Percentiles rank a stretch among this genome's conserved stretches.
These are phyloP conservation scores for Chiroxiphia lanceolata DNA, from an alignment of 2,797 vertebrate species.

Conservation along the genomic window DNA sequence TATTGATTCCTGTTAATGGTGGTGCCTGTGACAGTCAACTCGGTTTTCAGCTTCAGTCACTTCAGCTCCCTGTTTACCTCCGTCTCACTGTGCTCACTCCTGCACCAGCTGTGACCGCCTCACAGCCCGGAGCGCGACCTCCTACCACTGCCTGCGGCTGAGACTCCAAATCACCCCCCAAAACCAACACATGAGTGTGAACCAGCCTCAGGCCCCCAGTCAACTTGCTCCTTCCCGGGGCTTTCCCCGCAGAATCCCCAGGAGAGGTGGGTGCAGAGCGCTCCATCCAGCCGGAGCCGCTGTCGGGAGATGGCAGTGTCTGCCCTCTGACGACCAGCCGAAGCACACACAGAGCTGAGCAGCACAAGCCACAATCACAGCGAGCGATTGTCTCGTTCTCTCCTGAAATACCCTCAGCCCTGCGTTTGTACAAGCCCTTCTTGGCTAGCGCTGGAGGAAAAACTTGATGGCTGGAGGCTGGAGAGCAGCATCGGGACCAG, in stretches of 20 bases:
- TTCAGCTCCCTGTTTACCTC: not conserved
- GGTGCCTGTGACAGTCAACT: not conserved
- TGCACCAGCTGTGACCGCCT: fast-evolving
- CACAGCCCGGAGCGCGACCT: fast-evolving
- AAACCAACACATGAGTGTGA: fast-evolving
- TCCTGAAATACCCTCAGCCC: not conserved
- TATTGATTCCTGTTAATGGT: not conserved
- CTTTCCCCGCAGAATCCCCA: not conserved
- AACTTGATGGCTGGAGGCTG: not conserved
- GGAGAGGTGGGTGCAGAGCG: fast-evolving
- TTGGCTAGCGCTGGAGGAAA: not conserved
- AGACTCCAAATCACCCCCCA: not conserved
- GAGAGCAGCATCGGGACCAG: not conserved
- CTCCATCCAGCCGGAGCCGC: not conserved
- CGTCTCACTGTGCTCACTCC: not conserved
- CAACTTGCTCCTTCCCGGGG: not conserved
- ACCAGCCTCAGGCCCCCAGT: fast-evolving
- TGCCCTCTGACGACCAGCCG: not conserved
- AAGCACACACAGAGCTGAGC: fast-evolving
- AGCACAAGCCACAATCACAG: fast-evolving
- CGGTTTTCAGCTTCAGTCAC: not conserved
- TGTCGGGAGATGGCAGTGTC: slow-evolving; percentile 20
- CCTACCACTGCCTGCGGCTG: not conserved
- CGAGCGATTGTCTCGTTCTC: fast-evolving
- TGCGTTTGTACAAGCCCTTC: fast-evolving